Evolutionary conservation across 2,797 vertebrate species (phyloP).

Genomic region (Neostethus bicornis): DNA sequence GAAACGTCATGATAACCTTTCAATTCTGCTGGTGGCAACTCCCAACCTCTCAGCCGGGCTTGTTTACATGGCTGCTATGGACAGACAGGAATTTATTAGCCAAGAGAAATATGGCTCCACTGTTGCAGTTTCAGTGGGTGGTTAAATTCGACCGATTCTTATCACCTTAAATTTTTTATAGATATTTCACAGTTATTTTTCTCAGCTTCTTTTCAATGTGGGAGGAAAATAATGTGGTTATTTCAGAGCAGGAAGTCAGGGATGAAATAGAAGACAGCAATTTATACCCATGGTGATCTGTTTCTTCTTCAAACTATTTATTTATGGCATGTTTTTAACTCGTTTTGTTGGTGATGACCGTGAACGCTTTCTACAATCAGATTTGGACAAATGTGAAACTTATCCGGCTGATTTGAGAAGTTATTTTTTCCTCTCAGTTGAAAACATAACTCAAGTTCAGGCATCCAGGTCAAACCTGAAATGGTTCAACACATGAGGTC

Average conservation of each 20-base stretch:
- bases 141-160: constrained; percentile 7
- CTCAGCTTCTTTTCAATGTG: neutral
- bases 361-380: constrained; percentile 34
- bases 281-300: no score
- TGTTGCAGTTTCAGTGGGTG: constrained; percentile 9
- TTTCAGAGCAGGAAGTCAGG: no score
- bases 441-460: constrained; percentile 16
- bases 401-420: constrained; percentile 23
- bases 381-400: constrained; percentile 28
- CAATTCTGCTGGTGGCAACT: constrained; percentile 39
- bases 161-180: neutral
- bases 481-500: constrained; percentile 17
- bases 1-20: constrained; percentile 54
- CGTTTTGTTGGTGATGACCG: constrained; percentile 25
- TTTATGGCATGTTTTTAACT: constrained; percentile 7
- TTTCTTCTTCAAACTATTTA: neutral
- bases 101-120: constrained; percentile 13
- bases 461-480: constrained; percentile 1
- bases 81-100: constrained; percentile 23
- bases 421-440: neutral
- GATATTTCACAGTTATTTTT: no score
- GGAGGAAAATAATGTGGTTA: neutral
- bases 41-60: constrained; percentile 24
- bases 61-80: constrained; percentile 40
- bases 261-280: no score